Evolutionary conservation across 1,140 invertebrate genomes (phyloP).

Genomic region (Pseudomyrmex flavicornis): DNA sequence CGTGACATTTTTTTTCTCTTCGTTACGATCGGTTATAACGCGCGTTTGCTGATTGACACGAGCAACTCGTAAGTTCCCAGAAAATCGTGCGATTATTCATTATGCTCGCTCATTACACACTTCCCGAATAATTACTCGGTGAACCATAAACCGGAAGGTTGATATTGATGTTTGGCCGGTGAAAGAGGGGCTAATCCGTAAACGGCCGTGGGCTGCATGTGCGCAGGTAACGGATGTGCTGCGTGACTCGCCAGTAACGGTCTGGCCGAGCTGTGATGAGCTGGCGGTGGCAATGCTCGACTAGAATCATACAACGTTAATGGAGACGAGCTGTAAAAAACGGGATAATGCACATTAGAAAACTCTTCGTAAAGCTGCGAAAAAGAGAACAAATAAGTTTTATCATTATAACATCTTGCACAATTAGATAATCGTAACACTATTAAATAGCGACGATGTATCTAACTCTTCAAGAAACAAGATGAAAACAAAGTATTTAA

Average conservation of each 20-base stretch:
- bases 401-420: constrained; percentile 55
- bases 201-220: constrained; percentile 90
- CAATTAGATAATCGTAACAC: too few relatives aligned
- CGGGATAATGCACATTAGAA: constrained; percentile 78
- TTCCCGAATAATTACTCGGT: constrained; percentile 86
- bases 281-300: constrained; percentile 92
- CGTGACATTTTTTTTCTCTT: constrained; percentile 8
- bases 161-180: constrained; percentile 91
- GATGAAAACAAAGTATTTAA: constrained; percentile 78
- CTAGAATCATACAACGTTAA: constrained; percentile 87
- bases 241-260: constrained; percentile 91
- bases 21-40: constrained; percentile 5
- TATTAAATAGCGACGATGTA: constrained; percentile 50
- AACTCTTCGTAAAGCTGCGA: constrained; percentile 66
- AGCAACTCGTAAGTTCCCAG: constrained; percentile 53
- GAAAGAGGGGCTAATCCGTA: constrained; percentile 90
- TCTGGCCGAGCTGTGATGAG: constrained; percentile 93
- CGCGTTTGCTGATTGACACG: constrained; percentile 27
- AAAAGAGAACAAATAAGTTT: constrained; percentile 67
- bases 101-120: constrained; percentile 36
- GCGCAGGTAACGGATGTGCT: constrained; percentile 93
- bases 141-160: constrained; percentile 91
- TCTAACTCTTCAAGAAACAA: too few relatives aligned
- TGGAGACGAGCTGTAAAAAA: constrained; percentile 85
- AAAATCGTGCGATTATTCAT: constrained; percentile 40